phyloP scores from a whole-genome alignment of 2,113 vertebrate genomes.

The Dryoscopus gambensis region DNA sequence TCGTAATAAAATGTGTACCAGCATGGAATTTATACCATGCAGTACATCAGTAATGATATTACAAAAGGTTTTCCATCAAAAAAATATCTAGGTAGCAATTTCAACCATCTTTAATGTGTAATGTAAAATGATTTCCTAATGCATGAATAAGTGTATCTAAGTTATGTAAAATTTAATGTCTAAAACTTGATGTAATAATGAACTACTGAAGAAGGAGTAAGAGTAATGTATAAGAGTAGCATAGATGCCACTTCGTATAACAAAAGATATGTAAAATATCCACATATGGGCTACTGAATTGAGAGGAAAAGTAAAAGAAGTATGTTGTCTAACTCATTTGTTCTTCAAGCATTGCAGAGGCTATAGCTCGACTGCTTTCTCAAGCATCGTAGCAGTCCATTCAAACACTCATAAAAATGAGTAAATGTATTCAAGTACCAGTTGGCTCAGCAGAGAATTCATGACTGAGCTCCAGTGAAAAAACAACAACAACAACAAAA shows the following conservation, averaged over 20 bases:
- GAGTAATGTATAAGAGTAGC: background rate
- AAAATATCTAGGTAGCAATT: background rate
- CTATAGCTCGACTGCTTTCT: background rate
- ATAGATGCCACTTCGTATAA: background rate
- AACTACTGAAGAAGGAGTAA: background rate
- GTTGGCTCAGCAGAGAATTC: background rate
- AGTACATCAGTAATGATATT: background rate
- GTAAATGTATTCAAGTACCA: background rate
- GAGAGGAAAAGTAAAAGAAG: background rate
- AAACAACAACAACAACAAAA: background rate
- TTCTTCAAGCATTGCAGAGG: background rate
- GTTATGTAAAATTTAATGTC: background rate
- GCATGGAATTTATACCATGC: background rate
- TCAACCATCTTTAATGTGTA: background rate
- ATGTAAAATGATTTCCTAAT: background rate
- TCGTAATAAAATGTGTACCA: background rate
- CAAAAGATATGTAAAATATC: background rate
- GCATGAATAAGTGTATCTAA: background rate
- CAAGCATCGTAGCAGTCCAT: background rate
- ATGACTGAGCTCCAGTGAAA: background rate
- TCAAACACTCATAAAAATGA: background rate
- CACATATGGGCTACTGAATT: background rate
- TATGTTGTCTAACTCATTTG: background rate
- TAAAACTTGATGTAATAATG: background rate
- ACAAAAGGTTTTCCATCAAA: background rate